Conservation (phyloP, 2,888 invertebrate genomes). For the Automeris io region DNA sequence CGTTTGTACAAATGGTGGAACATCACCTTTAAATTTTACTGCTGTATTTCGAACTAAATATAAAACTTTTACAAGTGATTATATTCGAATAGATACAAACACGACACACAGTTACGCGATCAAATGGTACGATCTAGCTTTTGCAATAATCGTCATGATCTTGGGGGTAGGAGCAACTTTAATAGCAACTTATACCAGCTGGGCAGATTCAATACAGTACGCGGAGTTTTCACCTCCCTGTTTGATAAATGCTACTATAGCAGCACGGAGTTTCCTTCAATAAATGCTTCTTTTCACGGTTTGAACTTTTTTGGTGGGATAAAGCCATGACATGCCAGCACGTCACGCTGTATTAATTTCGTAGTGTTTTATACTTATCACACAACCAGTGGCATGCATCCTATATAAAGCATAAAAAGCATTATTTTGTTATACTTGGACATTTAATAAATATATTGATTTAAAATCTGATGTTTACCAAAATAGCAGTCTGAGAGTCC, state of each 20-base stretch:
- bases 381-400: too few relatives aligned
- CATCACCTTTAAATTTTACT: constrained; percentile 17
- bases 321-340: background rate
- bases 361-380: too few relatives aligned
- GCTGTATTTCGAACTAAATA: constrained; percentile 37
- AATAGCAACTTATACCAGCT: constrained; percentile 83
- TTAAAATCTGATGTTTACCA: too few relatives aligned
- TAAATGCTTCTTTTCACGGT: too few relatives aligned
- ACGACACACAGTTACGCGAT: constrained; percentile 39
- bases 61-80: constrained; percentile 41
- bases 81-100: constrained; percentile 16
- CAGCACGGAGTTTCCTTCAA: constrained; percentile 51
- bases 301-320: background rate
- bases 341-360: too few relatives aligned
- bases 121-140: constrained; percentile 64
- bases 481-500: too few relatives aligned
- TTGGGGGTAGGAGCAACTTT: constrained; percentile 81
- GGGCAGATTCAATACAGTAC: constrained; percentile 79
- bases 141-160: constrained; percentile 77
- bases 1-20: constrained; percentile 38
- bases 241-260: constrained; percentile 78
- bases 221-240: constrained; percentile 85
- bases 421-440: too few relatives aligned
- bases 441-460: too few relatives aligned
- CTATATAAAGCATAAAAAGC: too few relatives aligned